Percentiles rank a stretch among this genome's conserved stretches.
phyloP scores from a whole-genome alignment of 2,797 vertebrate species.

The Macroramphosus scolopax region DNA sequence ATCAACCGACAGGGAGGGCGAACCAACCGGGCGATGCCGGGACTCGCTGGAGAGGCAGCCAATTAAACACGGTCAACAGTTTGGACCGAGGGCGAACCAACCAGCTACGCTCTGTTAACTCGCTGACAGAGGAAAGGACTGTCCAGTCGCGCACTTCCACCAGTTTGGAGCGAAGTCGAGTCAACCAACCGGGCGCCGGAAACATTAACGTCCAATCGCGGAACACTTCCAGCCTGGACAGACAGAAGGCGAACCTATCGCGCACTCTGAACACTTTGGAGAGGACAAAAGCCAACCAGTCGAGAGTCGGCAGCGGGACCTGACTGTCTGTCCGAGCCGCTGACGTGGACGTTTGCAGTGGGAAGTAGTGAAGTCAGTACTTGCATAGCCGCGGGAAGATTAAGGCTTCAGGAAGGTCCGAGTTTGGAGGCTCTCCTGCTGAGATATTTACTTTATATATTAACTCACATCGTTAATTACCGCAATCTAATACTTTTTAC shows the following conservation, averaged over 20 bases:
- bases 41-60: slow-evolving; percentile 44
- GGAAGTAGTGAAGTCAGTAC: no score
- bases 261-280: slow-evolving; percentile 65
- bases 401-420: slow-evolving; percentile 22
- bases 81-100: slow-evolving; percentile 66
- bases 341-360: no score
- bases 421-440: slow-evolving; percentile 10
- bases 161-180: slow-evolving; percentile 67
- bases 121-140: slow-evolving; percentile 60
- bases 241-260: slow-evolving; percentile 65
- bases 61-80: slow-evolving; percentile 67
- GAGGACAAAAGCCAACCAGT: slow-evolving; percentile 69
- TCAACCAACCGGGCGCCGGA: slow-evolving; percentile 49
- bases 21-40: slow-evolving; percentile 44
- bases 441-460: slow-evolving; percentile 21
- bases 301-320: slow-evolving; percentile 50
- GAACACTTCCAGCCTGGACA: slow-evolving; percentile 72
- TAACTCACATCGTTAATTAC: slow-evolving; percentile 46
- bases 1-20: slow-evolving; percentile 54
- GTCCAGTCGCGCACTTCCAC: slow-evolving; percentile 59
- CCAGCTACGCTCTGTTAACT: slow-evolving; percentile 45
- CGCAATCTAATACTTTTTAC: slow-evolving; percentile 34
- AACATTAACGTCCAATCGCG: slow-evolving; percentile 46
- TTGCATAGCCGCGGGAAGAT: slow-evolving; percentile 62
- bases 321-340: slow-evolving; percentile 33